Evolutionary conservation across 92 coral and sea anemone genomes (phyloP), one percentile per base, ranked within the genome.

Genomic region (Meandrina meandrites): DNA sequence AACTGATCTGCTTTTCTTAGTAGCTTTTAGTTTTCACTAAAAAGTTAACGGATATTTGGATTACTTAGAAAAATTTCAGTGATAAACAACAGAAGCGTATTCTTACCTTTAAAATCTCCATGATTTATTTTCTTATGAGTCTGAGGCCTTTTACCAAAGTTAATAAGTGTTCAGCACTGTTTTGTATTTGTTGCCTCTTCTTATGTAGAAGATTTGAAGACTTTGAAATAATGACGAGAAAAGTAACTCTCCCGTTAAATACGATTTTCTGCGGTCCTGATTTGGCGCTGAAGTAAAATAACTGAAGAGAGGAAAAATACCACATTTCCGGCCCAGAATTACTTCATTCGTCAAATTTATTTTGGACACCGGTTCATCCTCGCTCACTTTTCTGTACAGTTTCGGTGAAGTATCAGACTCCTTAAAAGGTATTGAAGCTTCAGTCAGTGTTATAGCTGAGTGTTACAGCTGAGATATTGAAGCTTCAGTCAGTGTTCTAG

Each of bases 41-140:
- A 40, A 2, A 40, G 45, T 6, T 40, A 40, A 40, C 45, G 2
- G 45, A 40, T 6, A 40, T 40, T 40, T 40, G 45, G 45, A 40
- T 2, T 2, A 40, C 45, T 2, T 40, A 40, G 6, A 40, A 40
- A 40, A 2, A 6, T 40, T 40, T 2, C 45, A 40, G 45, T 40
- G 3, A 40, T 40, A 40, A 40, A 5, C 24, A 51, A 13, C 12
- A n/a, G n/a, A n/a, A n/a, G n/a, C 17, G 22, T 17, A 22, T 60
- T 60, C 66, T 68, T 56, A 68, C 85, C 77, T 67, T 67, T 3
- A 66, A 81, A 42, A 28, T 18, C 42, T 40, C 85, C 85, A 81
- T 81, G 50, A 36, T 48, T 60, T 40, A 17, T 22, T 80, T 35
- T 27, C 51, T 67, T 45, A 27, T 28, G 62, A 56, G 62, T 4